Percentiles rank a stretch among this genome's conserved stretches.
Conservation (phyloP, 1,140 invertebrate genomes). For the Chironomus striatipennis region DNA sequence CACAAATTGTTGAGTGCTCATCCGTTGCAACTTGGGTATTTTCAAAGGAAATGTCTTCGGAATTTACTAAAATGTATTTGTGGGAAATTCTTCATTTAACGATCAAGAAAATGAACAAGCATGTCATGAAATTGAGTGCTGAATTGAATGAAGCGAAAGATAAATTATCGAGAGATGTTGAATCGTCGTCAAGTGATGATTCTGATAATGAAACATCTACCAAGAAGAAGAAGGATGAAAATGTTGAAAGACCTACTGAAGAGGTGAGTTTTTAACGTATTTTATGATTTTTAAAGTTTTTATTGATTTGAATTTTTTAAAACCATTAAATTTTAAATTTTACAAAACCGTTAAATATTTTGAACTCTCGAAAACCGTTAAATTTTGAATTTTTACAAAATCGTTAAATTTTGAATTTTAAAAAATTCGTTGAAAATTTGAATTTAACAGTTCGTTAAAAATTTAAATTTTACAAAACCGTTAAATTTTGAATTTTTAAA, state of each 20-base stretch:
- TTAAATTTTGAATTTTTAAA: not conserved
- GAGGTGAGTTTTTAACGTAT: constrained; percentile 43
- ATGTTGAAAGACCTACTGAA: constrained; percentile 69
- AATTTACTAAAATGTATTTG: constrained; percentile 93
- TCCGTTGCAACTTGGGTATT: constrained; percentile 99
- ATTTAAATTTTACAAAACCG: not conserved
- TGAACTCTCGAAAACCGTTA: not conserved
- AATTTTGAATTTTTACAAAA: not conserved
- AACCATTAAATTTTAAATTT: constrained; percentile 1
- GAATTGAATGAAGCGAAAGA: constrained; percentile 83
- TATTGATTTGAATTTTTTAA: not conserved
- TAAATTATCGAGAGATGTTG: constrained; percentile 64
- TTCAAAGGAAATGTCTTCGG: constrained; percentile 87
- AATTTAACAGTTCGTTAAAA: not conserved
- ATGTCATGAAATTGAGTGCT: constrained; percentile 73
- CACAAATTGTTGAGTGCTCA: constrained; percentile 92
- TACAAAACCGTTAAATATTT: not conserved
- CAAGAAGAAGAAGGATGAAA: constrained; percentile 52
- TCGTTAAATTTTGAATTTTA: constrained; percentile 5
- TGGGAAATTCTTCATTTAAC: constrained; percentile 96
- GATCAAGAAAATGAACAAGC: constrained; percentile 94
- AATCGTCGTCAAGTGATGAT: constrained; percentile 67
- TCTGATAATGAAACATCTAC: constrained; percentile 51
- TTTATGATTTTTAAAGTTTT: not conserved
- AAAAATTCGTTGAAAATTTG: too few relatives aligned